These are phyloP conservation scores for Drosophila erecta DNA, from an alignment of 1,140 invertebrate species.

Conservation along the genomic window DNA sequence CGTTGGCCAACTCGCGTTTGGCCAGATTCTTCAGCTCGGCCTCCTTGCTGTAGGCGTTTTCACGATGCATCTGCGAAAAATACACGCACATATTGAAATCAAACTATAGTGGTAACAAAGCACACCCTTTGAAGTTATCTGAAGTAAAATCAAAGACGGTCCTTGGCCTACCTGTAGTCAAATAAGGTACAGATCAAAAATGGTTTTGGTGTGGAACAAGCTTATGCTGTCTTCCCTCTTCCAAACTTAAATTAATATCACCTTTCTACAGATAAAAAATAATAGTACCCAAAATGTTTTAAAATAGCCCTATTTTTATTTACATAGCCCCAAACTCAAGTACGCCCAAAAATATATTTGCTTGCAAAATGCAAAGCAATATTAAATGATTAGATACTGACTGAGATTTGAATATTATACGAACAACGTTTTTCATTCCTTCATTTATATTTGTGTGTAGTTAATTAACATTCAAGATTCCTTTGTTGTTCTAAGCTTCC, in stretches of 20 bases:
- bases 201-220: too few species aligned
- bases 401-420: not conserved
- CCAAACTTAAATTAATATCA: too few species aligned
- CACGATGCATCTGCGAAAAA: constrained; percentile 87
- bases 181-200: not conserved
- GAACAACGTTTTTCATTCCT: not conserved
- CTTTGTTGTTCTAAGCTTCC: constrained; percentile 5
- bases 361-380: not conserved
- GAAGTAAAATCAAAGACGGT: not conserved
- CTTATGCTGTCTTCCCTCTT: too few species aligned
- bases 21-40: constrained; percentile 92
- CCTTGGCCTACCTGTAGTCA: too few species aligned
- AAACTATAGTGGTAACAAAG: too few species aligned
- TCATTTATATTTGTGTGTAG: not conserved
- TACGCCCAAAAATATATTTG: not conserved
- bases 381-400: too few species aligned
- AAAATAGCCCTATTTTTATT: not conserved
- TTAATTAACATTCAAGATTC: constrained; percentile 35
- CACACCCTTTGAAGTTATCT: not conserved
- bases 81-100: not conserved
- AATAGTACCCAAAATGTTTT: too few species aligned
- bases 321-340: not conserved
- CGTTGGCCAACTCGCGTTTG: constrained; percentile 86
- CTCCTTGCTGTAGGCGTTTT: constrained; percentile 91
- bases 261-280: too few species aligned